These are phyloP conservation scores for Mormyrus proboscirostris DNA, from an alignment of 2,797 vertebrate species.

Conservation along the genomic window DNA sequence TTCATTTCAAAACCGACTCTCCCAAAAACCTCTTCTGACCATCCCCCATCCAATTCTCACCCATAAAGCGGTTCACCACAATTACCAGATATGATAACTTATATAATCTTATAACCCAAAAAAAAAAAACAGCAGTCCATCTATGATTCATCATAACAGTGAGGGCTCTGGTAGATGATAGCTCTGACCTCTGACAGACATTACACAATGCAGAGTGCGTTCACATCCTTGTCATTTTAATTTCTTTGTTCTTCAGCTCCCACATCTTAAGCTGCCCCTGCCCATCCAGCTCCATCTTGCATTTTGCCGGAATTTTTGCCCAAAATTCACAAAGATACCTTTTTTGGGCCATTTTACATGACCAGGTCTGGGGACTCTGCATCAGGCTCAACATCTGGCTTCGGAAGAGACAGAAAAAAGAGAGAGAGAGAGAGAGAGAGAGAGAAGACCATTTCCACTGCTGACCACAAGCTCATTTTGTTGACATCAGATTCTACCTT, in stretches of 20 bases:
- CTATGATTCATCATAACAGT: constrained; percentile 43
- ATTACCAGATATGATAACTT: constrained; percentile 17
- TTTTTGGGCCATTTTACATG: neutral
- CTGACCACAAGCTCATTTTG: constrained; percentile 23
- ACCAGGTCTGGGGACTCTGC: neutral
- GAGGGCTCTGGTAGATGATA: constrained; percentile 31
- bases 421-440: neutral
- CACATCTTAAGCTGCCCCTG: too few species aligned
- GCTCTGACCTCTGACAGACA: neutral
- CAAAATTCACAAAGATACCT: neutral
- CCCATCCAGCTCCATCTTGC: neutral
- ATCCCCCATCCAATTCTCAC: constrained; percentile 35
- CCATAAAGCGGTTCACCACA: constrained; percentile 16
- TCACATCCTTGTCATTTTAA: constrained; percentile 28
- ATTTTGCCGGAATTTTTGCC: neutral
- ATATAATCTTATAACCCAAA: neutral
- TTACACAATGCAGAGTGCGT: constrained; percentile 29
- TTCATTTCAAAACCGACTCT: neutral
- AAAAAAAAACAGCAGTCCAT: constrained; percentile 38
- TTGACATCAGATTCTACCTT: constrained; percentile 49
- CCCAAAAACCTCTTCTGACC: constrained; percentile 32
- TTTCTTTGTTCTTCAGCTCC: neutral
- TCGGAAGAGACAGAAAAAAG: neutral
- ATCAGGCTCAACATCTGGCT: neutral
- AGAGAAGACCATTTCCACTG: neutral